Evolutionary conservation across 2,888 invertebrate species (phyloP), one percentile per base, ranked within the genome.

Genomic region (Mesodorylaimus sp.): DNA sequence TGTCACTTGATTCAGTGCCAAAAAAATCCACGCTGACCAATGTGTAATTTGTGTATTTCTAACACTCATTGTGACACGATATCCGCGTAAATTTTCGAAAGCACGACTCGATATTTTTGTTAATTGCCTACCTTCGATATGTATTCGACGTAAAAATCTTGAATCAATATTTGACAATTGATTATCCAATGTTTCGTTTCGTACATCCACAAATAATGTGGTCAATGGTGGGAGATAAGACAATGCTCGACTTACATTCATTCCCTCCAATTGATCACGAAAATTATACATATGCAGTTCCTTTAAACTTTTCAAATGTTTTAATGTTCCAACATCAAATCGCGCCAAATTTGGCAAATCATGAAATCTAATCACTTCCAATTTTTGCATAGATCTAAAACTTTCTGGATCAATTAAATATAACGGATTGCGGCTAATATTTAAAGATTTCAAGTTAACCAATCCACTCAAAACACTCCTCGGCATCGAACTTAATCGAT

Each of bases 401-500:
- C 43, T 45, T 21, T 25, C 10, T 10, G 46, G 19, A 16, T 50
- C 50, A 23, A 63, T 39, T 19, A 51, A 48, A 7, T 53, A 51
- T 1, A 63, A 50, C 3, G 55, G 55, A 53, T 64, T 64, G 1
- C 54, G 53, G 28, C 58, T 61, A 19, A 65, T 52, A 46, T 65
- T 61, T 25, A 64, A 51, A 29, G 55, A 51, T 44, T 57, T 60
- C 43, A 64, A 53, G 25, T 59, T 57, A 5, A 52, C 25, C 21
- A 64, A 36, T 21, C 5, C 10, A 13, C 27, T 26, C 5, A 43
- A 26, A 13, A 26, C 27, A 10, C 13, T 10, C 27, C 21, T 24
- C 1, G 53, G 51, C 16, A 63, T 39, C 24, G 52, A 48, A 10
- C 53, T 52, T 1, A 63, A 49, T 3, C 54, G 54, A 53, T 64